phyloP scores from a whole-genome alignment of 2,113 vertebrate genomes.

The Nannospalax galili region DNA sequence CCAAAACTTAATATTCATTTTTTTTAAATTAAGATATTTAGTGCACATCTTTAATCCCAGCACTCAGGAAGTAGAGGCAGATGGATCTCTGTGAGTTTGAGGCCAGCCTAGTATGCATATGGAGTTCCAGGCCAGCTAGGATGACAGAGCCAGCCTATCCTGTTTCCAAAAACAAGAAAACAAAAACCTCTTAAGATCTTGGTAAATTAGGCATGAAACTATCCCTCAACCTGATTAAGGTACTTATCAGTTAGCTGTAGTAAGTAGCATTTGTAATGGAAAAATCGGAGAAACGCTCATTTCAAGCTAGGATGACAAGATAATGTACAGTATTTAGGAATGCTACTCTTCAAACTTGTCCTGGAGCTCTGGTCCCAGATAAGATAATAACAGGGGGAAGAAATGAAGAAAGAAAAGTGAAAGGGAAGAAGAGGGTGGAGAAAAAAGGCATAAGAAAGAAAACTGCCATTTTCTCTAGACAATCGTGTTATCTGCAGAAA shows the following conservation, averaged over 20 bases:
- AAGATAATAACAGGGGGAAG: background rate
- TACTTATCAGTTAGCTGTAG: background rate
- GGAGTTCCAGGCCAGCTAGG: too few relatives aligned
- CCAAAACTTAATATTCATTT: background rate
- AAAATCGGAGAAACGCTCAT: background rate
- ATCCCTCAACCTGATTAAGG: constrained; percentile 16
- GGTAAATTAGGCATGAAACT: background rate
- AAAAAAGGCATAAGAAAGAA: background rate
- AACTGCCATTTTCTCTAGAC: background rate
- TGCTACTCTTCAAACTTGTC: background rate
- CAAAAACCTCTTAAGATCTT: background rate
- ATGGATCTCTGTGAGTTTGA: too few relatives aligned
- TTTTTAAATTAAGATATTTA: background rate
- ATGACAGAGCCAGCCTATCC: too few relatives aligned
- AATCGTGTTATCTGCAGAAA: background rate
- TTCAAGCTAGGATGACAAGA: constrained; percentile 27
- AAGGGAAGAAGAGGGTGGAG: background rate
- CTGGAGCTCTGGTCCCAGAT: background rate
- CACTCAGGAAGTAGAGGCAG: too few relatives aligned
- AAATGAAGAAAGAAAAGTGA: background rate
- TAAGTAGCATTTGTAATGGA: constrained; percentile 31
- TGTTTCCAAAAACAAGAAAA: too few relatives aligned
- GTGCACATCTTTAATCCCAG: too few relatives aligned
- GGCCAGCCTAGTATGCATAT: too few relatives aligned
- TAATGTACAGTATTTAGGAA: background rate